Percentiles rank a stretch among this genome's conserved stretches.
Evolutionary conservation across 2,797 vertebrate genomes (phyloP).

Genomic region (Lemur catta): DNA sequence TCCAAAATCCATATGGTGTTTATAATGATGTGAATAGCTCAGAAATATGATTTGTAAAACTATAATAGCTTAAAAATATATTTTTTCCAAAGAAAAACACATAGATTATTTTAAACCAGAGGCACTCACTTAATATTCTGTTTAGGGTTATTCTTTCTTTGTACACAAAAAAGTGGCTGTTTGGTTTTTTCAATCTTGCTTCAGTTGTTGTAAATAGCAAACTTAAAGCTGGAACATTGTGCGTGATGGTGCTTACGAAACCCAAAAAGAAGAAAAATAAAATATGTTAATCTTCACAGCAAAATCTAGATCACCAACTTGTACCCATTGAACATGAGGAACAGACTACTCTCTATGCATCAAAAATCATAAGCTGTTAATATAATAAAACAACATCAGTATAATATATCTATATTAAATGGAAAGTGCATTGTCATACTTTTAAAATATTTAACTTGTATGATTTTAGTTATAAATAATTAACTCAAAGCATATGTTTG

Average conservation of each 20-base stretch:
- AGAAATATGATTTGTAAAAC: neutral
- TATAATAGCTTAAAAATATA: neutral
- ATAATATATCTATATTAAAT: neutral
- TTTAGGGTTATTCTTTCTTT: neutral
- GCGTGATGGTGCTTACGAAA: neutral
- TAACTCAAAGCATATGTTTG: neutral
- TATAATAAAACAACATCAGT: neutral
- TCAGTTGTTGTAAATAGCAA: neutral
- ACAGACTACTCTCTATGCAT: neutral
- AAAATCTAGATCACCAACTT: neutral
- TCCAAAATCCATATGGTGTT: neutral
- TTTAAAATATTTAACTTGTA: neutral
- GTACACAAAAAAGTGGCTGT: neutral
- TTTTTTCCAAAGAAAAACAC: neutral
- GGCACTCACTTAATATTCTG: neutral
- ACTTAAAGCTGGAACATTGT: neutral
- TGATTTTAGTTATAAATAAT: neutral
- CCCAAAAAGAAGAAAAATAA: neutral
- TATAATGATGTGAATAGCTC: neutral
- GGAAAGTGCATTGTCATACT: neutral
- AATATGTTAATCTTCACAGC: neutral
- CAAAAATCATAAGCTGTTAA: neutral
- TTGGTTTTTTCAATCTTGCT: neutral
- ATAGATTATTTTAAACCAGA: neutral
- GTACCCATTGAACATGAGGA: neutral